phyloP scores from a whole-genome alignment of 2,113 vertebrate species.

The Macroglossus sobrinus region DNA sequence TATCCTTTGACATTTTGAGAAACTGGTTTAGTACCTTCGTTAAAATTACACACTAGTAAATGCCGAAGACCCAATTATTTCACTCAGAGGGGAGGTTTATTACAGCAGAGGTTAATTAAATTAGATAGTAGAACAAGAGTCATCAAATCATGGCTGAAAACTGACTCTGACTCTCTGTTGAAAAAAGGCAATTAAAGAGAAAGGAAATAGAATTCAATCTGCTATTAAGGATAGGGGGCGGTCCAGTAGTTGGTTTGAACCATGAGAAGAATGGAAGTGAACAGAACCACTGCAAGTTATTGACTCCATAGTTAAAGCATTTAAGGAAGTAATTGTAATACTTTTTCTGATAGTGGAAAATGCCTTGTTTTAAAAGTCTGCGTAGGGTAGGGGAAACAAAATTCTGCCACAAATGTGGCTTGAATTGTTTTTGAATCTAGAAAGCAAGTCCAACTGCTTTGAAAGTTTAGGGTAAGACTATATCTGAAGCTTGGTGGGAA shows the following conservation, averaged over 20 bases:
- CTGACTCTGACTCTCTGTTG: neutral
- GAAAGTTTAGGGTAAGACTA: neutral
- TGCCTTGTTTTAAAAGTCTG: neutral
- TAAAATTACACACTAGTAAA: neutral
- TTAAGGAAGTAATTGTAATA: neutral
- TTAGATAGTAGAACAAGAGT: neutral
- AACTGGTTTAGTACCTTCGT: neutral
- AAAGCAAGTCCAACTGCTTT: neutral
- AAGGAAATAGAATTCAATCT: neutral
- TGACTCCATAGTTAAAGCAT: too few species aligned
- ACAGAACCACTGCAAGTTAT: neutral
- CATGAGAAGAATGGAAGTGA: neutral
- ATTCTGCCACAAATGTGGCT: neutral
- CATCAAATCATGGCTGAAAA: neutral
- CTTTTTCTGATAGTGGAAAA: neutral
- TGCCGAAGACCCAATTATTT: neutral
- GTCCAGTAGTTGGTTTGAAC: accelerated
- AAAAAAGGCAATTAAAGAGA: neutral
- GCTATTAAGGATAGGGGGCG: neutral
- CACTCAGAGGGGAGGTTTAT: neutral
- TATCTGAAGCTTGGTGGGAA: neutral
- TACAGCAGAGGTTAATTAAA: neutral
- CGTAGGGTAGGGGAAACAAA: neutral
- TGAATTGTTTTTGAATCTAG: neutral
- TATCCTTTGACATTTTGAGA: neutral